These are phyloP conservation scores for Sinosuthora webbiana DNA, from an alignment of 2,113 vertebrate species.

Conservation along the genomic window DNA sequence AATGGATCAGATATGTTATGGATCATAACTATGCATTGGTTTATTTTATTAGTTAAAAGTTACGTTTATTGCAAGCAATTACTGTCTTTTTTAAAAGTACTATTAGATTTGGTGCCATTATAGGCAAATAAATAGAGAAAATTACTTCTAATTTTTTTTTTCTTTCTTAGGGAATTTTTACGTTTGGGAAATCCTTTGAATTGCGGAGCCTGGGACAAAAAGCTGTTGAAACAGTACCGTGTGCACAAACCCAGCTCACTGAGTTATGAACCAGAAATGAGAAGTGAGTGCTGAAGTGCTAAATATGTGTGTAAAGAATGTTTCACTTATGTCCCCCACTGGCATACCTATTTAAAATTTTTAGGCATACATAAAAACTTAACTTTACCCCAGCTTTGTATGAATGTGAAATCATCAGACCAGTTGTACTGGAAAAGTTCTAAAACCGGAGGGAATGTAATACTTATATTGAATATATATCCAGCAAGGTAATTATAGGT, in stretches of 20 bases:
- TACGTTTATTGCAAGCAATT: not conserved
- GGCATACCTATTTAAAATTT: not conserved
- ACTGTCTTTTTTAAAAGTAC: not conserved
- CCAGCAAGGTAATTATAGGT: not conserved
- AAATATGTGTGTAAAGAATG: not conserved
- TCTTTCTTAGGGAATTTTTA: conserved; percentile 87
- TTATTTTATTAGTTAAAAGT: not conserved
- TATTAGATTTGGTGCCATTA: not conserved
- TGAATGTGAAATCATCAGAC: not conserved
- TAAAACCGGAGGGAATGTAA: not conserved
- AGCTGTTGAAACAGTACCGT: conserved; percentile 90
- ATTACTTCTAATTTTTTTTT: not conserved
- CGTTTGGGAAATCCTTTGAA: conserved; percentile 95
- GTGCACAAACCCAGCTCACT: conserved; percentile 96
- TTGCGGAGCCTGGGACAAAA: conserved; percentile 98
- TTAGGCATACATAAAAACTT: not conserved
- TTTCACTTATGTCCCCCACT: not conserved
- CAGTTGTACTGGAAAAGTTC: not conserved
- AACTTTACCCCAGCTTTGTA: accelerated
- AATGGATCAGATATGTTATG: not conserved
- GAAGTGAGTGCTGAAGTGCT: conserved; percentile 81
- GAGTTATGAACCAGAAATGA: conserved; percentile 91
- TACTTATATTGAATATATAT: not conserved
- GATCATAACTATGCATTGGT: not conserved
- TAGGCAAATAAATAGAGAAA: not conserved